Conservation (phyloP, 1,140 invertebrate genomes). For the Pectinophora gossypiella region DNA sequence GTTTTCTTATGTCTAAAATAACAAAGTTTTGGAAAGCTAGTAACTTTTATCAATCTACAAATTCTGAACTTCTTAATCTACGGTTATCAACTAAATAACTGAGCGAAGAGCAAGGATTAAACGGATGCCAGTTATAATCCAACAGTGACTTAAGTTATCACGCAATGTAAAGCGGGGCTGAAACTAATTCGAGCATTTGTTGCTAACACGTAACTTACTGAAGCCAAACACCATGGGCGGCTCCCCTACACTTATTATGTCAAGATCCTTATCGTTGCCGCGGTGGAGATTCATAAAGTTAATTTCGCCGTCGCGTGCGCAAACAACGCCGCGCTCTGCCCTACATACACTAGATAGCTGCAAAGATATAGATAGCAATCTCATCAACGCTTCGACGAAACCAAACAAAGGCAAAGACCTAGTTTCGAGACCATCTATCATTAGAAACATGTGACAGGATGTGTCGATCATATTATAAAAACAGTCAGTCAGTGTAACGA, state of each 20-base stretch:
- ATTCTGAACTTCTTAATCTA: too few relatives aligned
- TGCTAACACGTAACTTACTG: background rate
- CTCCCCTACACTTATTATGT: conserved; percentile 1
- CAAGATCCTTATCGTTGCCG: background rate
- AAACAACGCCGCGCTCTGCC: background rate
- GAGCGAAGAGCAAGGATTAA: too few relatives aligned
- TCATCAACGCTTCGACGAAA: conserved; percentile 1
- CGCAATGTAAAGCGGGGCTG: background rate
- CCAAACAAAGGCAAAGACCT: conserved; percentile 2
- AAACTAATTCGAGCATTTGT: background rate
- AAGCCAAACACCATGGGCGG: background rate
- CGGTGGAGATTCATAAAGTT: background rate
- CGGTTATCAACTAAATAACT: too few relatives aligned
- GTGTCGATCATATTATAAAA: background rate
- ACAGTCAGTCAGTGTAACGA: too few relatives aligned
- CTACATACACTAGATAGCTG: conserved; percentile 1
- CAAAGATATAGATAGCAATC: background rate
- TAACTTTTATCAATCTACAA: too few relatives aligned
- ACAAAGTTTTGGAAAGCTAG: too few relatives aligned
- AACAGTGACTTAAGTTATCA: background rate
- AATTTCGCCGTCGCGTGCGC: conserved; percentile 1
- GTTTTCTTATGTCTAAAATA: too few relatives aligned
- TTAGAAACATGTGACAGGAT: background rate
- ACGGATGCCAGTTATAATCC: too few relatives aligned
- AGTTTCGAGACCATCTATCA: background rate